Evolutionary conservation across 2,797 vertebrate species (phyloP).

Genomic region (Notolabrus celidotus): DNA sequence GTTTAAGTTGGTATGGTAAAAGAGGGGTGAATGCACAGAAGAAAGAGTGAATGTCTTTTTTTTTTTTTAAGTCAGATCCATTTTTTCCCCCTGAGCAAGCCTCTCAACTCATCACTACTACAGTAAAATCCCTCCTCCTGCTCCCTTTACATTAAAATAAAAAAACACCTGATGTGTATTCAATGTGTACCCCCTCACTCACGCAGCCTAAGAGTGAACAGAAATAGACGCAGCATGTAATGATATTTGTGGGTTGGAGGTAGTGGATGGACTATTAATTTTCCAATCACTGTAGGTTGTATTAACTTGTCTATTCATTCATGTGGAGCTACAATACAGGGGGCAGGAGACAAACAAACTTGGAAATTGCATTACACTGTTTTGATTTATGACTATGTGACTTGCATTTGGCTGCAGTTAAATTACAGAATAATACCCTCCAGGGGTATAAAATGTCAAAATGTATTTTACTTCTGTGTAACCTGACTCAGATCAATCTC

Average conservation of each 20-base stretch:
- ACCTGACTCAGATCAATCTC: conserved; percentile 16
- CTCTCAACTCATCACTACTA: conserved; percentile 19
- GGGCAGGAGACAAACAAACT: conserved; percentile 40
- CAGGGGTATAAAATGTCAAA: conserved; percentile 26
- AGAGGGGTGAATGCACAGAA: neutral
- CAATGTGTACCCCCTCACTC: conserved; percentile 33
- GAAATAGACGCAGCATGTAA: conserved; percentile 33
- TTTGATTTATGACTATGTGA: conserved; percentile 46
- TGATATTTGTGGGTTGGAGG: conserved; percentile 34
- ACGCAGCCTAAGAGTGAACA: conserved; percentile 16
- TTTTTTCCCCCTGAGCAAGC: neutral
- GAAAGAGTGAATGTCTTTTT: no score
- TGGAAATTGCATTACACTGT: conserved; percentile 33
- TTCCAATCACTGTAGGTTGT: conserved; percentile 42
- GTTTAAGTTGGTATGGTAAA: conserved; percentile 21
- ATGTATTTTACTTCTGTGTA: conserved; percentile 16
- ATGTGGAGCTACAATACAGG: conserved; percentile 21
- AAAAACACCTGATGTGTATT: conserved; percentile 42
- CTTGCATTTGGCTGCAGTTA: conserved; percentile 40
- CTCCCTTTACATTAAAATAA: conserved; percentile 18
- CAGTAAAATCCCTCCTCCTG: neutral
- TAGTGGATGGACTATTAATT: conserved; percentile 52
- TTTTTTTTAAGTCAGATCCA: neutral
- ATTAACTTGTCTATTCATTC: conserved; percentile 54
- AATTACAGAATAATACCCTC: conserved; percentile 13